Conservation (phyloP, 64 coral and sea anemone genomes). For the Stylophora pistillata region DNA sequence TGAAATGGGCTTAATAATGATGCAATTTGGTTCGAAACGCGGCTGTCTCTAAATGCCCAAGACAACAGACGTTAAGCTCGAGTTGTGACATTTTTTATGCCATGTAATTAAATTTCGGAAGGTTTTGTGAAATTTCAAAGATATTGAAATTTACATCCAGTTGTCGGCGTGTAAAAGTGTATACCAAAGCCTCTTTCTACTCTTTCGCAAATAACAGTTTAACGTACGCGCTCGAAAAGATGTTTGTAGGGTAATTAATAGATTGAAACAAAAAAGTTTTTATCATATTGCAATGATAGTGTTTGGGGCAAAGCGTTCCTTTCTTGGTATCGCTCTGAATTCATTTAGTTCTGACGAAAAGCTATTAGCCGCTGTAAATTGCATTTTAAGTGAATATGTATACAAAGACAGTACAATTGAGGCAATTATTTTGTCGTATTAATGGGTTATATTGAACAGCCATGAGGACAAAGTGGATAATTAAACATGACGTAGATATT, state of each 20-base stretch:
- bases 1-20: neutral
- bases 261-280: constrained; percentile 32
- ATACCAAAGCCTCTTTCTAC: neutral
- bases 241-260: neutral
- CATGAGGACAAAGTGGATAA: constrained; percentile 78
- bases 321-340: constrained; percentile 21
- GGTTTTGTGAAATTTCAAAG: constrained; percentile 45
- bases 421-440: constrained; percentile 83
- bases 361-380: constrained; percentile 71
- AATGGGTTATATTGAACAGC: constrained; percentile 79
- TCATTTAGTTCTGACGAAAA: constrained; percentile 40
- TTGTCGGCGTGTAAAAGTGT: constrained; percentile 4
- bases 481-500: constrained; percentile 76
- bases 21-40: neutral
- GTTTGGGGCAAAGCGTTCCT: neutral
- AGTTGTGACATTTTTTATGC: constrained; percentile 23
- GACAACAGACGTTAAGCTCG: neutral
- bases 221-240: neutral
- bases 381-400: constrained; percentile 95
- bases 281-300: neutral
- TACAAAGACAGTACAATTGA: constrained; percentile 76
- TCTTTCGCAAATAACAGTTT: neutral
- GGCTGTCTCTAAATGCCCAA: neutral
- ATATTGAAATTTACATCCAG: constrained; percentile 46
- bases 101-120: constrained; percentile 46